Percentiles rank a stretch among this genome's conserved stretches.
Conservation (phyloP, 2,113 vertebrate species). For the Oryctolagus cuniculus region mOryCun1.1 NC_091438.1:90715001-90715500, state of each 20-base stretch:
- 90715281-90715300: slow-evolving; percentile 80
- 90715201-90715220: slow-evolving; percentile 81
- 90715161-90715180: slow-evolving; percentile 69
- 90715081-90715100: slow-evolving; percentile 75
- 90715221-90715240: slow-evolving; percentile 78
- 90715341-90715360: slow-evolving; percentile 65
- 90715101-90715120: slow-evolving; percentile 78
- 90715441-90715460: slow-evolving; percentile 69
- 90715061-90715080: slow-evolving; percentile 81
- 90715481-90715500: slow-evolving; percentile 65
- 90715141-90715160: slow-evolving; percentile 80
- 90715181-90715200: slow-evolving; percentile 77
- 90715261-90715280: slow-evolving; percentile 81
- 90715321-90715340: not conserved
- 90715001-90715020: slow-evolving; percentile 78
- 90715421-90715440: slow-evolving; percentile 80
- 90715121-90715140: slow-evolving; percentile 81
- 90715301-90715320: slow-evolving; percentile 46
- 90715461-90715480: slow-evolving; percentile 78
- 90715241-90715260: slow-evolving; percentile 74
- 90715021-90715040: slow-evolving; percentile 76
- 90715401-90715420: slow-evolving; percentile 84
- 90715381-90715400: slow-evolving; percentile 66
- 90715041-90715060: slow-evolving; percentile 78
- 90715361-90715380: slow-evolving; percentile 74